A percentile compares a stretch with the other conserved stretches of the same genome.
These are phyloP conservation scores for Bubo bubo DNA, from an alignment of 2,113 vertebrate species.

Conservation along the genomic window DNA sequence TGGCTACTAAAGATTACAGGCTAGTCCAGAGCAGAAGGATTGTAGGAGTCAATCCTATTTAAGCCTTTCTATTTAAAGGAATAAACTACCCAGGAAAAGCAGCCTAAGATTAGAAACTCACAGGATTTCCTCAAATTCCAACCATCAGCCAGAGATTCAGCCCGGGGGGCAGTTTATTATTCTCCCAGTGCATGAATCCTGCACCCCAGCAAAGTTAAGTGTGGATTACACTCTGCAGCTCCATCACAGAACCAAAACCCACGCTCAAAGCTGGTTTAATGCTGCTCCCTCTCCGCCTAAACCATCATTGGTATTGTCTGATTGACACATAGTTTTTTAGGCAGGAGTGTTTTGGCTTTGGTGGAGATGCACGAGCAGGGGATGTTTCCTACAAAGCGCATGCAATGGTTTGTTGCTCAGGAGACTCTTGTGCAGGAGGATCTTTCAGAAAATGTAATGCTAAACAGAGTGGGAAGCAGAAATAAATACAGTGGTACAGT, in stretches of 20 bases:
- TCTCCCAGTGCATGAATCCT: neutral
- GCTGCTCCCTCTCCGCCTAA: neutral
- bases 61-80: conserved; percentile 66
- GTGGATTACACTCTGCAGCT: neutral
- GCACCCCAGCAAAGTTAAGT: neutral
- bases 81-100: conserved; percentile 39
- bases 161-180: rapidly evolving
- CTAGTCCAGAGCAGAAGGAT: conserved; percentile 10
- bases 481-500: neutral
- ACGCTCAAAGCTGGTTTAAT: neutral
- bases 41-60: conserved; percentile 40
- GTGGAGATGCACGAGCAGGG: neutral
- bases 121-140: conserved; percentile 56
- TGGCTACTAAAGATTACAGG: neutral
- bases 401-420: neutral
- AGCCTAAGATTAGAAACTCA: conserved; percentile 50
- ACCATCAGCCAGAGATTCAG: neutral
- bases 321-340: neutral
- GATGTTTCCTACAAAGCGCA: neutral
- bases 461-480: neutral
- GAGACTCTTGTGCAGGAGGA: neutral
- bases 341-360: neutral
- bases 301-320: neutral
- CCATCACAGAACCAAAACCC: neutral
- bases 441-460: neutral